Base-by-base conservation (phyloP, 2,888 invertebrate genomes). In the Tridacna gigas region DNA sequence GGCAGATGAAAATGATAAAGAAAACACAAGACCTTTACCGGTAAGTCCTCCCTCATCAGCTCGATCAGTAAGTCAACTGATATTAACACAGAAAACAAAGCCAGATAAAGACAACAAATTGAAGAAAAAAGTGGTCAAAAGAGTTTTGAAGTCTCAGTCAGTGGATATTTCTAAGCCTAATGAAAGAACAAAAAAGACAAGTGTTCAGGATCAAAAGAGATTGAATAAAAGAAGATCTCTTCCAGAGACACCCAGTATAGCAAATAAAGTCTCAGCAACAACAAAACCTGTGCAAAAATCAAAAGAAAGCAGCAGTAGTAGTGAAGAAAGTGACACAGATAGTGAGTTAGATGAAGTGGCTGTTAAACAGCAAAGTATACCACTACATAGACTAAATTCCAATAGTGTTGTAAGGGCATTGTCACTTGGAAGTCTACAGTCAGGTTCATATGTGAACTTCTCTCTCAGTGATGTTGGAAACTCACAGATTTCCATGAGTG, bases 291-390 rank as follows among this genome's bases (percentile, higher is more conserved):
- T 65, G 25, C 25, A 71, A 20, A 71, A 71, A 48, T 51, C 73
- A 63, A 75, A 78, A 78, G 74, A 47, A 20, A 71, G 20, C 56
- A 48, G 61, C 13, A 78, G 77, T 60, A 25, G 20, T 60, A 45
- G 60, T 60, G 69, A 60, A 20, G 77, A 65, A n/a, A 63, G 45
- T 20, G 77, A 61, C 18, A 75, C 74, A n/a, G 37, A 11, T 18
- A 73, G 77, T 69, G 82, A 82, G 18, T 63, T 85, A 37, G 63
- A 51, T 28, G 85, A 85, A 60, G 74, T 85, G 12, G 79, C 79
- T 20, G 78, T 85, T 0, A 67, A 69, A 60, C 85, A 80, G 25
- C 74, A 71, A 47, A 78, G 60, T 75, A 74, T 80, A 28, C 79
- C 79, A 47, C 56, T 82, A 60, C 85, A 85, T 47, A 60, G 63